Evolutionary conservation across 1,140 invertebrate genomes (phyloP).

Genomic region (Pseudomyrmex sp.): DNA sequence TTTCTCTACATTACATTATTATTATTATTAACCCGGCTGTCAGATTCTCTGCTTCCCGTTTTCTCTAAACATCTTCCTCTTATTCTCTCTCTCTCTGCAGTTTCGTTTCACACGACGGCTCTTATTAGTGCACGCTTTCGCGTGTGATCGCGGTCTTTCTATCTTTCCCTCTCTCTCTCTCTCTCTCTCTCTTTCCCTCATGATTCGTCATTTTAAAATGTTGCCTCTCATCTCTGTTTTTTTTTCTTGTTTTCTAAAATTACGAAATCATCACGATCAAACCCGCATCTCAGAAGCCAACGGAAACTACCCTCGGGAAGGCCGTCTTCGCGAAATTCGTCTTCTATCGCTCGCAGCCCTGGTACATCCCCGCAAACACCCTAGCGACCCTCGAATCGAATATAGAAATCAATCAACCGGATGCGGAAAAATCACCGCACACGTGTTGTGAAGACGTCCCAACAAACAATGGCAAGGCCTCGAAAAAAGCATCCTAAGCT

Average conservation of each 20-base stretch:
- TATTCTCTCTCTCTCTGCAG: slow-evolving; percentile 39
- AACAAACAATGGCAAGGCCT: slow-evolving; percentile 36
- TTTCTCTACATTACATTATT: neutral
- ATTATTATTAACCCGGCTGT: slow-evolving; percentile 21
- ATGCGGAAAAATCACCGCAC: slow-evolving; percentile 23
- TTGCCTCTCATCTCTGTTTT: neutral
- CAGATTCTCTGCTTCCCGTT: slow-evolving; percentile 42
- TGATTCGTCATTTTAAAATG: neutral
- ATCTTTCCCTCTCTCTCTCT: neutral
- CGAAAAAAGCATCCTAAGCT: slow-evolving; percentile 49
- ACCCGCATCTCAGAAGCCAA: slow-evolving; percentile 27
- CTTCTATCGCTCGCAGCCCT: slow-evolving; percentile 49
- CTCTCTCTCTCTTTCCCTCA: neutral
- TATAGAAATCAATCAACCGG: slow-evolving; percentile 17
- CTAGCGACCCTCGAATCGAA: slow-evolving; percentile 50
- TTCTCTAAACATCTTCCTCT: slow-evolving; percentile 17
- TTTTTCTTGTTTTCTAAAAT: slow-evolving; percentile 8
- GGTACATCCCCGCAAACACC: slow-evolving; percentile 36
- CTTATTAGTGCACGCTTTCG: neutral
- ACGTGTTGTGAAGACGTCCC: slow-evolving; percentile 30
- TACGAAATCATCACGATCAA: slow-evolving; percentile 32
- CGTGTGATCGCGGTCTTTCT: no score
- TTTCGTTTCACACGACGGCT: neutral
- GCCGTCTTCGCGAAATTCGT: slow-evolving; percentile 41
- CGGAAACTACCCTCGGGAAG: slow-evolving; percentile 43